Base-by-base conservation (phyloP, 2,113 vertebrate species). In the Rhadina sibilatrix region DNA sequence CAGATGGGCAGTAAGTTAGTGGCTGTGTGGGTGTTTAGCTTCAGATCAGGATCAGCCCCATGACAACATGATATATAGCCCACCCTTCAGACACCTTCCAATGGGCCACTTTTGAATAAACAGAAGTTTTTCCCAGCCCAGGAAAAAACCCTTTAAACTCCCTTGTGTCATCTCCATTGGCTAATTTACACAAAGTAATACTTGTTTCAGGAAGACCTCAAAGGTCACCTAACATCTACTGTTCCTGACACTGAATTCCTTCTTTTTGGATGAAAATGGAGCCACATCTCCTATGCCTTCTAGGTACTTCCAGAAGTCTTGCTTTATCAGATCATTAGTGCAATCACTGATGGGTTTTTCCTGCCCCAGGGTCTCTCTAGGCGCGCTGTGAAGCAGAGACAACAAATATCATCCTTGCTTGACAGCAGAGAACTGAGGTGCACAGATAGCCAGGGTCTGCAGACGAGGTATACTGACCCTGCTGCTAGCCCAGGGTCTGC, bases 61-160 rank as follows among this genome's bases (percentile, higher is more conserved):
- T 0, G 0, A 18, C 31, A 57, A 18, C 3, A 72, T 12, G 15
- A 13, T 52, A 57, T 11, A 11, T 27, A 40, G 4, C 17, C 4
- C 10, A 80, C 8, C 23, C 50, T 66, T 89, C 44, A 61, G 50
- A 53, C 3, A 50, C 12, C 31, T 53, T 84, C 24, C 56, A 44
- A 13, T 38, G 17, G 31, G 28, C 15, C 4, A 28, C 7, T 81
- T 80, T 10, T 47, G 17, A 81, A 78, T 44, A 54, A 80, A 53
- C 5, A 52, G 17, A 76, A 71, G 21, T 3, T 10, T 88, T 81
- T 53, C 30, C 25, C 12, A 30, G 20, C 8, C 30, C 25, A 46
- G 37, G 7, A 38, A 60, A 63, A 52, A 9, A 83, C 77, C 2
- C 6, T 19, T 52, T 68, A 33, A 76, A 5, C 27, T 87, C 21